Evolutionary conservation across 92 coral and sea anemone species (phyloP), one percentile per base, ranked within the genome.

Genomic region (Phenganax subtilis): DNA sequence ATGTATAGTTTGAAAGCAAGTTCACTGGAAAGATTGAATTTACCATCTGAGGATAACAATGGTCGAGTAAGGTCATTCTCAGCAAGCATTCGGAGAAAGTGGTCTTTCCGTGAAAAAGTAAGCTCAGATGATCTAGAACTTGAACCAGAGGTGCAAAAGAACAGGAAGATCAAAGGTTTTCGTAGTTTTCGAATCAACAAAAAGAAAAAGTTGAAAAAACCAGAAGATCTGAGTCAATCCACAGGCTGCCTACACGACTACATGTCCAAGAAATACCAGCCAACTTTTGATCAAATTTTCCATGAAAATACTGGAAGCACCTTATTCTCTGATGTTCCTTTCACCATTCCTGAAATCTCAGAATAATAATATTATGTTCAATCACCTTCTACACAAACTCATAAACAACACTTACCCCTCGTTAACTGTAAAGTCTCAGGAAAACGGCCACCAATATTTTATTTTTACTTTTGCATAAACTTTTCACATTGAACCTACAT

Each of bases 81-180:
- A 11, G 83, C 83, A 61, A 79, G 73, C 27, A 79, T 79, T 79
- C 83, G 83, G 55, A 51, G 83, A 29, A 79, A 65, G 54, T 53
- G 63, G 15, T 79, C 83, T 0, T 65, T 79, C 69, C 72, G 72
- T 3, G 59, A 30, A 53, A 57, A 51, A 2, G 17, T 12, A 8
- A 62, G 72, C 53, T 64, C 83, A 10, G 83, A 79, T 25, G 83
- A 79, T 65, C 14, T 47, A 51, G 60, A 79, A 51, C 11, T 55
- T 25, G 74, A 79, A 15, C 61, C 14, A 11, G 57, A 9, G 8
- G 62, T 30, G 20, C 0, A 59, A 8, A 79, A 62, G 12, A 79
- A 7, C 83, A 79, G 47, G 74, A 63, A 79, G 63, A 27, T 79
- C 44, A 79, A 79, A 79, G 44, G 58, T 0, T 79, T 79, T 29